Conservation (phyloP, 2,113 vertebrate species). For the Aspiorhynchus laticeps region DNA sequence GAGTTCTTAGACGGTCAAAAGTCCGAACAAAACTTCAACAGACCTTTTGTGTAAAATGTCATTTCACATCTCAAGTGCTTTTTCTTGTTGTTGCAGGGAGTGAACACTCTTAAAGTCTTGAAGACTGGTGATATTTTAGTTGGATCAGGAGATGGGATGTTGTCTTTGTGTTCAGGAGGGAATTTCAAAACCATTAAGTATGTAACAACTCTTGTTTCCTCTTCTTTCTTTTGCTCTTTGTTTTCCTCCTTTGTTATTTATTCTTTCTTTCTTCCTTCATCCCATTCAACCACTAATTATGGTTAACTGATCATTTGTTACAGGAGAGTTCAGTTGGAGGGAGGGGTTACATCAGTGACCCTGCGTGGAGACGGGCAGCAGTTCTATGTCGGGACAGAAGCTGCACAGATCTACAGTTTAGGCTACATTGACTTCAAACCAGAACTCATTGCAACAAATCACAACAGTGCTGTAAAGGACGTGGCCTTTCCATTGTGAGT, state of each 20-base stretch:
- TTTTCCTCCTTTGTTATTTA: neutral
- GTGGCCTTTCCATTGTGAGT: slow-evolving; percentile 84
- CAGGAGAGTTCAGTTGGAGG: slow-evolving; percentile 82
- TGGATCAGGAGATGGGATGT: slow-evolving; percentile 82
- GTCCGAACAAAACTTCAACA: neutral
- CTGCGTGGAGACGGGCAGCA: slow-evolving; percentile 79
- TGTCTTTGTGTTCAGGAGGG: slow-evolving; percentile 80
- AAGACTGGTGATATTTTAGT: slow-evolving; percentile 81
- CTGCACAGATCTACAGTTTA: slow-evolving; percentile 80
- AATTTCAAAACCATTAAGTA: slow-evolving; percentile 85
- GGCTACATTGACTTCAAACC: slow-evolving; percentile 78
- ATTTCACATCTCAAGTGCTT: neutral
- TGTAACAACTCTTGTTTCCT: slow-evolving; percentile 54
- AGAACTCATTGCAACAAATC: slow-evolving; percentile 81
- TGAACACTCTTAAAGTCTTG: slow-evolving; percentile 77
- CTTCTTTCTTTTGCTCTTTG: neutral
- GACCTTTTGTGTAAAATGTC: neutral
- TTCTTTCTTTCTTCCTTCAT: neutral
- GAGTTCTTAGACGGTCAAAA: no score
- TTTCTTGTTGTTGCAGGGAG: slow-evolving; percentile 74
- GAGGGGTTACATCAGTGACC: slow-evolving; percentile 82
- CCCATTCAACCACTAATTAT: neutral
- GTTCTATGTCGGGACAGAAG: slow-evolving; percentile 82
- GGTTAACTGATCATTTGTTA: slow-evolving; percentile 7
- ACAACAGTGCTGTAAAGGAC: slow-evolving; percentile 77